These are phyloP conservation scores for Lasiurus cinereus DNA, from an alignment of 2,113 vertebrate species.

Conservation along the genomic window DNA sequence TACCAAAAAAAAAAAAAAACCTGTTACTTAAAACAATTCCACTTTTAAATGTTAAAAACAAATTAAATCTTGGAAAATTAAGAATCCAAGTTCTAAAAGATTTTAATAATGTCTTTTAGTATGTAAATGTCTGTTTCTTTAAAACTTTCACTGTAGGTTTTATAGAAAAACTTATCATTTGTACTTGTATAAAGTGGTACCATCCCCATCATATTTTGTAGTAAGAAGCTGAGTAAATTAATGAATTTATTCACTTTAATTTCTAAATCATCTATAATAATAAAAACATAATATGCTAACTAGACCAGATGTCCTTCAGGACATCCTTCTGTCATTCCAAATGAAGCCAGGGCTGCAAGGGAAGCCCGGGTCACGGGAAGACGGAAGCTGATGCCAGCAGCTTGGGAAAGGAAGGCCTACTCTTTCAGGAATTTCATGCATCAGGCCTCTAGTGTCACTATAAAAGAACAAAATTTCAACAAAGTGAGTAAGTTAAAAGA, in stretches of 20 bases:
- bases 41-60: background rate
- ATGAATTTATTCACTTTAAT: background rate
- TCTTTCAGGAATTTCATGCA: too few species aligned
- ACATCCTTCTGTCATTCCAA: too few species aligned
- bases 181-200: background rate
- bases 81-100: background rate
- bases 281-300: too few species aligned
- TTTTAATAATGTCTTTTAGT: background rate
- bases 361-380: too few species aligned
- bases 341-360: too few species aligned
- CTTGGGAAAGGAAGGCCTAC: too few species aligned
- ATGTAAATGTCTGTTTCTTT: background rate
- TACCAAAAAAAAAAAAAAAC: background rate
- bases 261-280: background rate
- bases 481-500: background rate
- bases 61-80: background rate
- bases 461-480: background rate
- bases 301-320: too few species aligned
- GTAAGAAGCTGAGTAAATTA: background rate
- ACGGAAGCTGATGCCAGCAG: too few species aligned
- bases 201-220: background rate
- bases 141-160: background rate
- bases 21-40: background rate
- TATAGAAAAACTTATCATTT: background rate
- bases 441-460: too few species aligned